These are phyloP conservation scores for Artibeus jamaicensis DNA, from an alignment of 2,797 vertebrate species.

Conservation along the genomic window DNA sequence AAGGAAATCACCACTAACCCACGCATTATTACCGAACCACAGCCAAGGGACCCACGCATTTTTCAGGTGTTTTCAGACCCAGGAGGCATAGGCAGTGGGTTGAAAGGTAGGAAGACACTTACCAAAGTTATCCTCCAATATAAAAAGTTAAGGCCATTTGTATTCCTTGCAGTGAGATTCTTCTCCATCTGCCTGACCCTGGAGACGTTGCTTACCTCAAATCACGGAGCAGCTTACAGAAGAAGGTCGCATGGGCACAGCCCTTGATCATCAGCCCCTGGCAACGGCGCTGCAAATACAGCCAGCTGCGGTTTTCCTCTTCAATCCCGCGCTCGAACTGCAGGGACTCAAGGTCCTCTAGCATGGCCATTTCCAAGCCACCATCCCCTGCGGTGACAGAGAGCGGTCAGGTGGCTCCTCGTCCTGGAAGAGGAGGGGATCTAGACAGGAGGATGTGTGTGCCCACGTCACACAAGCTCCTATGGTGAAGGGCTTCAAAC, in stretches of 20 bases:
- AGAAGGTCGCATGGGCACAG: constrained; percentile 85
- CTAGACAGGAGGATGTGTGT: background rate
- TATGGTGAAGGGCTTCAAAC: background rate
- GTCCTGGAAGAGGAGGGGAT: background rate
- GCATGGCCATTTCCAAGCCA: constrained; percentile 74
- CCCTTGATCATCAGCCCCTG: constrained; percentile 77
- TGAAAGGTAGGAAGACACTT: background rate
- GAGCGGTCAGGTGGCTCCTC: background rate
- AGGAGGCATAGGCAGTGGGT: background rate
- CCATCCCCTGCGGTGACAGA: constrained; percentile 44
- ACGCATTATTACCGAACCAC: background rate
- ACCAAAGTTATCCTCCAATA: background rate
- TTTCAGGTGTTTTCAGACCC: background rate
- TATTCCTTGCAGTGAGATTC: background rate
- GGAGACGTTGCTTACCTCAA: constrained; percentile 80
- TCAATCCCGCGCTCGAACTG: constrained; percentile 79
- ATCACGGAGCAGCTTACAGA: constrained; percentile 79
- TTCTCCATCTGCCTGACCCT: background rate
- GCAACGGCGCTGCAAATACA: constrained; percentile 75
- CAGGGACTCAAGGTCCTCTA: constrained; percentile 74
- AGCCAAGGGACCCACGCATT: background rate
- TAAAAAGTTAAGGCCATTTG: background rate
- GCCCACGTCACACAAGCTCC: background rate
- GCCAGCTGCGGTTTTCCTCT: constrained; percentile 71
- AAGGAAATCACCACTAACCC: background rate